These are phyloP conservation scores for Hypercompe scribonia DNA, from an alignment of 2,888 invertebrate genomes.

Conservation along the genomic window DNA sequence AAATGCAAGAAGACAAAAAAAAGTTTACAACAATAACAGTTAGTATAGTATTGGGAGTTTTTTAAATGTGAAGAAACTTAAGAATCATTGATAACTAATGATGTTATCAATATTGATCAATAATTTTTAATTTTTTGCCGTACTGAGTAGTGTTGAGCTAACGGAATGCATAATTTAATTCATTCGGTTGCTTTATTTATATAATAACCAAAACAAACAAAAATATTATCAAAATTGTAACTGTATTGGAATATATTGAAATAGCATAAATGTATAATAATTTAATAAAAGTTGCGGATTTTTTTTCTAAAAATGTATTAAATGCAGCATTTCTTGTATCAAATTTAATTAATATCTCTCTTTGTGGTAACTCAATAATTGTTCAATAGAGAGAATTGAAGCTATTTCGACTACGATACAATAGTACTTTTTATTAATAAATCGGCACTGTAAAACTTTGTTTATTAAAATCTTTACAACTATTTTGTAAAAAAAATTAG, in stretches of 20 bases:
- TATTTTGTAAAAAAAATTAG: background rate
- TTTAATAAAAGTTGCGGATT: constrained; percentile 2
- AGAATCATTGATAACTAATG: too few species aligned
- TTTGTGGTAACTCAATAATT: constrained; percentile 22
- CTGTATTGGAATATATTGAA: background rate
- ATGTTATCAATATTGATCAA: too few species aligned
- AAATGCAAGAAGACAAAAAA: too few species aligned
- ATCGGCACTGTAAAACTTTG: background rate
- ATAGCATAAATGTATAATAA: background rate
- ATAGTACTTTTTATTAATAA: constrained; percentile 7
- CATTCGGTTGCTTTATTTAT: background rate
- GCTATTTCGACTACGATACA: constrained; percentile 5
- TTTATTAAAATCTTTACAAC: background rate
- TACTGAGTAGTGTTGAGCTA: background rate
- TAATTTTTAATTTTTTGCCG: too few species aligned
- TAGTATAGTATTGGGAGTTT: too few species aligned
- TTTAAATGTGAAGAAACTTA: too few species aligned
- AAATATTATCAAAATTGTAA: background rate
- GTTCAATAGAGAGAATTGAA: constrained; percentile 18
- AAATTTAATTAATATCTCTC: constrained; percentile 16
- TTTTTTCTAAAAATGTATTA: constrained; percentile 5
- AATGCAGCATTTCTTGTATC: constrained; percentile 31
- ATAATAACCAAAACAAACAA: background rate
- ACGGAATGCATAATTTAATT: background rate
- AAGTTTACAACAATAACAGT: too few species aligned